Evolutionary conservation across 53 echinoderm and acorn worm species (phyloP).

Genomic region (Glandiceps talaboti): DNA sequence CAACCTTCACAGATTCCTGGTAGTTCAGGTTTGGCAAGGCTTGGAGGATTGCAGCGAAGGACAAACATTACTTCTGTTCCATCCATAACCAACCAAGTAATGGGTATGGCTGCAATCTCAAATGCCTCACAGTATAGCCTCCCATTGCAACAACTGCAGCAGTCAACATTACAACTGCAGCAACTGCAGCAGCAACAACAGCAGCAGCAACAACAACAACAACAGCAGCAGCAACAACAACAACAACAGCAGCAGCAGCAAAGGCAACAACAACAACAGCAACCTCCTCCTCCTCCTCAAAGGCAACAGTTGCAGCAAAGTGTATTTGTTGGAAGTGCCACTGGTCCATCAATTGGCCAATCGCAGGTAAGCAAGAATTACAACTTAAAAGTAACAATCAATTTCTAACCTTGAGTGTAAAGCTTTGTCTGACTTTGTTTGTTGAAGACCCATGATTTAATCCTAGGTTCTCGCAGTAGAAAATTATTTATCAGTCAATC

Average conservation of each 20-base stretch:
- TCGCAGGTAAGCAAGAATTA: no score
- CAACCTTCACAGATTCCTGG: not conserved
- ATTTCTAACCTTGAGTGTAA: no score
- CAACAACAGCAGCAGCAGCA: not conserved
- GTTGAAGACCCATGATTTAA: no score
- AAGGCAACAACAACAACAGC: not conserved
- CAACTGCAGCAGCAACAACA: slow-evolving; percentile 46
- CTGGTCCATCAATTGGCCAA: not conserved
- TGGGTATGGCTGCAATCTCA: not conserved
- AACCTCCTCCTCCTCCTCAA: not conserved
- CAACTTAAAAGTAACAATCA: no score
- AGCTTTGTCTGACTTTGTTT: no score
- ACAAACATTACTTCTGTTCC: not conserved
- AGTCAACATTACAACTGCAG: slow-evolving; percentile 37
- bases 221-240: not conserved
- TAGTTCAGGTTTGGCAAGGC: not conserved
- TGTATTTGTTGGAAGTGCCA: not conserved
- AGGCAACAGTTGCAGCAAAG: not conserved
- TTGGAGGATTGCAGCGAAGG: not conserved
- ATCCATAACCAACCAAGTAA: not conserved
- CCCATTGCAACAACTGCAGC: no score
- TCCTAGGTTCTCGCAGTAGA: no score
- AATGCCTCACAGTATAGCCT: not conserved
- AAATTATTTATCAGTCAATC: no score
- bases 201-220: slow-evolving; percentile 18